phyloP scores from a whole-genome alignment of 2,888 invertebrate species.

The Timandra comae region DNA sequence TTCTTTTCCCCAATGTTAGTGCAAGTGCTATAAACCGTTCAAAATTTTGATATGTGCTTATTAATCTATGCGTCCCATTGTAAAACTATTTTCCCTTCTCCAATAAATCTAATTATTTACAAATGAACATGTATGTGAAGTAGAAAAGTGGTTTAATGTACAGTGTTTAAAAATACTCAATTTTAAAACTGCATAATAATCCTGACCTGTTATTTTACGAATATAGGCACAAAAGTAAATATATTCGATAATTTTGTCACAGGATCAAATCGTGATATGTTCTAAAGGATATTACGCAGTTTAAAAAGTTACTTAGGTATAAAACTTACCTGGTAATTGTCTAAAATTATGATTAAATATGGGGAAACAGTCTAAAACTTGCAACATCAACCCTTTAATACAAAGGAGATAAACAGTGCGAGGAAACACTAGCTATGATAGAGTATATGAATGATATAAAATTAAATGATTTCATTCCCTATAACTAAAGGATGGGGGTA shows the following conservation, averaged over 20 bases:
- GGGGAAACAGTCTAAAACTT: conserved; percentile 46
- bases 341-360: conserved; percentile 30
- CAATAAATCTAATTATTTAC: conserved; percentile 14
- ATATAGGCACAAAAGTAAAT: neutral
- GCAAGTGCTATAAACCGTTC: conserved; percentile 29
- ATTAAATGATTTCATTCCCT: conserved; percentile 59
- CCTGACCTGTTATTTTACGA: neutral
- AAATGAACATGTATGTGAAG: conserved; percentile 7
- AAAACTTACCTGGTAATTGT: conserved; percentile 43
- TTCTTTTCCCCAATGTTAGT: conserved; percentile 34
- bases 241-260: neutral
- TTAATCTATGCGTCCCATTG: conserved; percentile 11
- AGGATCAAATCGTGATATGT: neutral
- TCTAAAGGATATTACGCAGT: conserved; percentile 34
- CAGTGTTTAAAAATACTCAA: conserved; percentile 11
- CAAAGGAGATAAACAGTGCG: conserved; percentile 63
- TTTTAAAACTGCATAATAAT: conserved; percentile 30
- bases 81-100: conserved; percentile 5
- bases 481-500: conserved; percentile 57
- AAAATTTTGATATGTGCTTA: conserved; percentile 24
- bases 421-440: conserved; percentile 60
- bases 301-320: conserved; percentile 29
- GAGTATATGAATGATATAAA: conserved; percentile 53
- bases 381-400: conserved; percentile 62
- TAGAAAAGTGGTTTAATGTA: conserved; percentile 23